Evolutionary conservation across 2,113 vertebrate genomes (phyloP), one percentile per base, ranked within the genome.

Genomic region (Anser cygnoides): DNA sequence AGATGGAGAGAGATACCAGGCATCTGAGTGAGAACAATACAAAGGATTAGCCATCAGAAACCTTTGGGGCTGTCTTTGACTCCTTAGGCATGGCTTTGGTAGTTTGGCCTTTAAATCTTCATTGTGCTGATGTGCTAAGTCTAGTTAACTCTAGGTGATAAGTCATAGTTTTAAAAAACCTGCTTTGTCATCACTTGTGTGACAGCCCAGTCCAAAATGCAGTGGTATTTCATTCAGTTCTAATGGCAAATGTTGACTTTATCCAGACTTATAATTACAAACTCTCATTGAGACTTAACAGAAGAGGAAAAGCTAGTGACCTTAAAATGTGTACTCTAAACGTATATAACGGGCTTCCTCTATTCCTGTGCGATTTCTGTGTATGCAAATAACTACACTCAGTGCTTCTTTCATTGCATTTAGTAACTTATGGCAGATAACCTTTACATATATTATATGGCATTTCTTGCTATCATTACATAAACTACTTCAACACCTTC

Each of bases 71-170:
- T 84, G 14, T 13, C 52, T 94, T 66, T 68, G 29, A 31, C 35
- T 65, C 52, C 68, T 95, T 62, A 10, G 0, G 14, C 8, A 6
- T 49, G 55, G 50, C 72, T 90, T 84, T 75, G 74, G 73, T 49
- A 49, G 57, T 89, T 84, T 72, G 65, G 61, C 54, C 78, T 93
- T 91, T 87, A 85, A 82, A 89, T 82, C 66, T 92, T 89, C 73
- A 79, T 87, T 79, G 55, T 61, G 23, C 26, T 29, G 44, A 43
- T 33, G 35, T 54, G 87, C 35, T 65, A 84, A 85, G 5, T 65
- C n/a, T 52, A 49, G 87, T 35, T 90, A 72, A 92, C 7, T 35
- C 77, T 28, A 52, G 50, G 26, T 80, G 67, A 79, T 93, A 76
- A 80, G 26, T 50, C 26, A 44, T 1, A 44, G 58, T 62, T 92